Base-by-base conservation (phyloP, 92 coral and sea anemone species). In the Epizoanthus illoricatus region DNA sequence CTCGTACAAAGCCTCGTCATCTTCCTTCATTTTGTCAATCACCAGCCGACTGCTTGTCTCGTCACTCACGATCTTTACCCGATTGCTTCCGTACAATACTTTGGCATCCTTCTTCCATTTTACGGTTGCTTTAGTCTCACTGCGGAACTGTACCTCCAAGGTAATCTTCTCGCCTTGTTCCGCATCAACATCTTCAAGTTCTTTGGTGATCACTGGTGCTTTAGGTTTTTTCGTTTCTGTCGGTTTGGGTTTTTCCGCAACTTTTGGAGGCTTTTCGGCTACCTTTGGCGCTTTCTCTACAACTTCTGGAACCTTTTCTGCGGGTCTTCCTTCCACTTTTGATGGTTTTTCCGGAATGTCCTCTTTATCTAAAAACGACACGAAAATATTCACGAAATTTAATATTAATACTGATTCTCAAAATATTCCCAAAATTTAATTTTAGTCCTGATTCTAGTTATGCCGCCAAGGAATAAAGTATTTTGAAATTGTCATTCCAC, bases 1-100 rank as follows among this genome's bases (percentile, higher is more conserved):
- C 81, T 89, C 92, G 84, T 94, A 97, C 67, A 90, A 87, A 65
- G 98, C 99, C 85, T 91, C 94, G 73, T 97, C 99, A 5, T 83
- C 88, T 23, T 80, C 81, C 41, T 85, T 74, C 28, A 92, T 91
- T 12, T 85, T 83, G 57, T 64, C 71, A 81, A 97, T 90, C 41
- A 91, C 88, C 75, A 97, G 69, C 59, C 81, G 52, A 5, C 80
- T 79, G 43, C 81, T 80, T 16, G 47, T 84, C 42, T 78, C 70
- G 54, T 66, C 80, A 65, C 83, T 81, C 47, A 81, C 42, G 71
- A 81, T 56, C 83, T 61, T 89, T 19, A 61, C 65, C 54, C 87
- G 66, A 68, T 66, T 69, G 40, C 84, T 65, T 33, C 81, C 84
- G 52, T 71, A 57, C 18, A 89, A 28, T 15, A 81, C 73, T 62